phyloP scores from a whole-genome alignment of 2,888 invertebrate species.

The Augiades crinisus region DNA sequence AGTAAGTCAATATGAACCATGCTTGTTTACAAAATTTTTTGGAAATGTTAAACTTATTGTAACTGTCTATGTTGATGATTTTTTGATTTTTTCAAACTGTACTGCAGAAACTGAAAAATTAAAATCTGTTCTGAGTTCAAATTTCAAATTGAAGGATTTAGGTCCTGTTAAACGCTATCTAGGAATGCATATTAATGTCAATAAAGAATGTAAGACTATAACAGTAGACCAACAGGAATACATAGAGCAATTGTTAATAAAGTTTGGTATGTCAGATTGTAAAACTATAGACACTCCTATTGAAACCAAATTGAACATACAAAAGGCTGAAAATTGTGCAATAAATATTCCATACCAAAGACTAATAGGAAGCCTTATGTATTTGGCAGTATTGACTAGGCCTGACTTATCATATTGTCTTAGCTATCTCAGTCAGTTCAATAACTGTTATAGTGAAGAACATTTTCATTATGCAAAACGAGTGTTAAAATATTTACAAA shows the following conservation, averaged over 20 bases:
- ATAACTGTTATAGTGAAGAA: slow-evolving; percentile 25
- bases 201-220: slow-evolving; percentile 12
- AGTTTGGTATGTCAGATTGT: slow-evolving; percentile 20
- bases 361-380: slow-evolving; percentile 21
- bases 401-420: slow-evolving; percentile 29
- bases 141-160: slow-evolving; percentile 25
- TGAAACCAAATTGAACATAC: slow-evolving; percentile 10
- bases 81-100: slow-evolving; percentile 26
- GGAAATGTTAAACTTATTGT: slow-evolving; percentile 28
- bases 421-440: slow-evolving; percentile 30
- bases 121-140: slow-evolving; percentile 7
- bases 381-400: slow-evolving; percentile 15
- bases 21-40: slow-evolving; percentile 34
- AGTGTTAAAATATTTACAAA: slow-evolving; percentile 28
- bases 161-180: slow-evolving; percentile 15
- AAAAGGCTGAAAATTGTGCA: slow-evolving; percentile 1
- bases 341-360: slow-evolving; percentile 19
- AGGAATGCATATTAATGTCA: slow-evolving; percentile 17
- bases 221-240: slow-evolving; percentile 18
- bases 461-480: slow-evolving; percentile 29
- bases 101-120: slow-evolving; percentile 15
- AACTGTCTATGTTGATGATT: slow-evolving; percentile 37
- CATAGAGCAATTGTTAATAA: slow-evolving; percentile 20
- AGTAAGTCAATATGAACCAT: slow-evolving; percentile 35
- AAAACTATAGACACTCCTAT: slow-evolving; percentile 14